Percentiles rank a stretch among this genome's conserved stretches.
phyloP scores from a whole-genome alignment of 2,113 vertebrate species.

The Fulica atra region DNA sequence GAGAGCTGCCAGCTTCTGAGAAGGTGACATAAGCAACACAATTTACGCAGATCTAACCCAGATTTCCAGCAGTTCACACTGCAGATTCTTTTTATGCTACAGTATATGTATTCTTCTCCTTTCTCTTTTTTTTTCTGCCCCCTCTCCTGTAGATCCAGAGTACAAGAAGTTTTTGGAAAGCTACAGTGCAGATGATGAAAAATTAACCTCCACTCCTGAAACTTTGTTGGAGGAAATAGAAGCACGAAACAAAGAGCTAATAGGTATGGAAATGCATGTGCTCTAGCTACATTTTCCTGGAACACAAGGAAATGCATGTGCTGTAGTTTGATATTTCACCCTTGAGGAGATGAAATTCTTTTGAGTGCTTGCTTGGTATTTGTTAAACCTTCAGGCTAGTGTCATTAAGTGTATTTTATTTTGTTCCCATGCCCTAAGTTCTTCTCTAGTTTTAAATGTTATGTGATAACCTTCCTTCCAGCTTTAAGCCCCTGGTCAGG shows the following conservation, averaged over 20 bases:
- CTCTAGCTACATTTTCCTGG: not conserved
- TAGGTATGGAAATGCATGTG: constrained; percentile 78
- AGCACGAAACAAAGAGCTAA: constrained; percentile 94
- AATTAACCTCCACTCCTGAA: constrained; percentile 93
- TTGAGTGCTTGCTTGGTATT: not conserved
- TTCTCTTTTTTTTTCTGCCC: accelerated
- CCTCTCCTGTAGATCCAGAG: constrained; percentile 83
- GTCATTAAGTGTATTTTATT: not conserved
- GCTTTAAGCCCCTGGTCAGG: not conserved
- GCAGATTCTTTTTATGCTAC: not conserved
- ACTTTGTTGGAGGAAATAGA: constrained; percentile 96
- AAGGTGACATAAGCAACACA: not conserved
- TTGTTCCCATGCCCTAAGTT: not conserved
- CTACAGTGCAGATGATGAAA: constrained; percentile 94
- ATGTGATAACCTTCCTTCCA: not conserved
- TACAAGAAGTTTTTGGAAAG: constrained; percentile 95
- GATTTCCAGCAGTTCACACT: not conserved
- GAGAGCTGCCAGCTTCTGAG: not conserved
- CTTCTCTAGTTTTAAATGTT: not conserved
- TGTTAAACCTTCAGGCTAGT: not conserved
- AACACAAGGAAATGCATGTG: not conserved
- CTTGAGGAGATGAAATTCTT: not conserved
- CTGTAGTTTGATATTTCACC: not conserved
- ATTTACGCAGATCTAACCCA: not conserved
- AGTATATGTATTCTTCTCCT: accelerated